Evolutionary conservation across 2,888 invertebrate genomes (phyloP).

Genomic region (Lydus trimaculatus): DNA sequence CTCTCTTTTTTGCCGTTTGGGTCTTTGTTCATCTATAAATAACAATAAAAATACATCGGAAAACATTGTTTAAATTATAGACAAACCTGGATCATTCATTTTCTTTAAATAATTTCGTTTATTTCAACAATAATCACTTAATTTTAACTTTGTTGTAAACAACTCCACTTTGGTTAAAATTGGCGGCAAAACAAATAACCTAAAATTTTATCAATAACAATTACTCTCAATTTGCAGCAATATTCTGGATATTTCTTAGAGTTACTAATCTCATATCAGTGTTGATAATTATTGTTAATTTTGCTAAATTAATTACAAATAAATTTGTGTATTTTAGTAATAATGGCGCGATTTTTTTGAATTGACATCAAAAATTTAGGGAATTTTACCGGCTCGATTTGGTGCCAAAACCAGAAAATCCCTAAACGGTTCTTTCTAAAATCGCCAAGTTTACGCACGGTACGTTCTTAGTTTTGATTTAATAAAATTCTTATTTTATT

Average conservation of each 20-base stretch:
- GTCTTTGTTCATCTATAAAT: constrained; percentile 36
- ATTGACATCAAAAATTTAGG: neutral
- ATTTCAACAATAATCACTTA: neutral
- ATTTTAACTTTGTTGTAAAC: neutral
- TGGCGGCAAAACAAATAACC: neutral
- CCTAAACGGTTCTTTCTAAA: constrained; percentile 13
- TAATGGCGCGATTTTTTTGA: neutral
- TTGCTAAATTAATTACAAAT: neutral
- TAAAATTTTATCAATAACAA: neutral
- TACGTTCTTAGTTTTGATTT: constrained; percentile 9
- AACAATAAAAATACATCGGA: neutral
- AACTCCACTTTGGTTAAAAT: neutral
- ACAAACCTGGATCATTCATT: neutral
- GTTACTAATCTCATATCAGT: neutral
- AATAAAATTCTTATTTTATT: constrained; percentile 11
- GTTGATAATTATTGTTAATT: neutral
- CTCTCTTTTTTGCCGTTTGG: constrained; percentile 47
- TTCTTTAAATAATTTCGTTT: neutral
- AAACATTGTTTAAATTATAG: neutral
- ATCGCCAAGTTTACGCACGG: constrained; percentile 11
- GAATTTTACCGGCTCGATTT: neutral
- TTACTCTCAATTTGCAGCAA: neutral
- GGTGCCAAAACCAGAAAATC: constrained; percentile 15
- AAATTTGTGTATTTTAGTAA: neutral
- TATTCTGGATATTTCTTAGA: neutral